Evolutionary conservation across 2,113 vertebrate species (phyloP).

Genomic region (Leptocoma aspasia): DNA sequence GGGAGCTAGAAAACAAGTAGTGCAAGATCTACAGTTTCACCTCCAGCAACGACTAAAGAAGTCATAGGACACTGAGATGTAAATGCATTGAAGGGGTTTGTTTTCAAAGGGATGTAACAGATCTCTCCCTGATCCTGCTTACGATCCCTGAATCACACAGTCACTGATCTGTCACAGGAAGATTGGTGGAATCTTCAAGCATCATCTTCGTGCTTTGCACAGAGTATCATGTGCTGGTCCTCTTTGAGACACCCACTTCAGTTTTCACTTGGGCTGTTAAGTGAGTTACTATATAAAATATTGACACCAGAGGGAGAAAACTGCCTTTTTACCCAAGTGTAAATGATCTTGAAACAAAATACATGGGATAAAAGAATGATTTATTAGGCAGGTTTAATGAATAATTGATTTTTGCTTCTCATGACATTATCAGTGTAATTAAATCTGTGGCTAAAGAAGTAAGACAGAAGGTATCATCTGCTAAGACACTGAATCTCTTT

Average conservation of each 20-base stretch:
- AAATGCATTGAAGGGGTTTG: background rate
- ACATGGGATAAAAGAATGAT: background rate
- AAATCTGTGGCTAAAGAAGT: constrained; percentile 31
- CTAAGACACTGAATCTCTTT: constrained; percentile 42
- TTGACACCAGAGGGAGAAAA: constrained; percentile 11
- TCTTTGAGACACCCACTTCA: background rate
- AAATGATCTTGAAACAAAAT: constrained; percentile 63
- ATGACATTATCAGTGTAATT: constrained; percentile 43
- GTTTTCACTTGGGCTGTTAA: background rate
- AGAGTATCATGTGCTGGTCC: background rate
- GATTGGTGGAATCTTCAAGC: background rate
- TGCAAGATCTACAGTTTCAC: background rate
- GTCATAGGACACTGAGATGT: background rate
- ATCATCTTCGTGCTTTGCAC: background rate
- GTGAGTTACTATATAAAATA: constrained; percentile 30
- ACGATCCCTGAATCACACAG: background rate
- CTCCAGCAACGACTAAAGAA: background rate
- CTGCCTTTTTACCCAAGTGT: constrained; percentile 14
- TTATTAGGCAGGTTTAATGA: constrained; percentile 18
- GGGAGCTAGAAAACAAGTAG: background rate
- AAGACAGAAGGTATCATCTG: constrained; percentile 41
- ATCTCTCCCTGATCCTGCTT: background rate
- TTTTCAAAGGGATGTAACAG: background rate
- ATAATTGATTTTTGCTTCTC: constrained; percentile 53
- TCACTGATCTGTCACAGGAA: background rate